These are phyloP conservation scores for Egretta garzetta DNA, from an alignment of 2,113 vertebrate genomes.

Conservation along the genomic window DNA sequence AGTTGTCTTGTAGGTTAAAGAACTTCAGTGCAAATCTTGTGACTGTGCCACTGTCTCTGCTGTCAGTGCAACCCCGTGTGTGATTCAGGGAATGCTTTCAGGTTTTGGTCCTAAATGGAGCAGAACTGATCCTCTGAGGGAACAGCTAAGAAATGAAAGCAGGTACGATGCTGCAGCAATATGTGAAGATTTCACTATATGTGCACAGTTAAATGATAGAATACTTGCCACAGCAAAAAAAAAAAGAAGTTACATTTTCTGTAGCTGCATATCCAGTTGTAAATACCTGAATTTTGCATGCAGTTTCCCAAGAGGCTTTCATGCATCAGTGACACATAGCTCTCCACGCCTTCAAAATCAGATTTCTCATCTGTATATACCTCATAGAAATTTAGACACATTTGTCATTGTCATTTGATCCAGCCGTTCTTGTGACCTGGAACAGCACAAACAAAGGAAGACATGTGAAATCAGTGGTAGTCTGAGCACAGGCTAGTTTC, in stretches of 20 bases:
- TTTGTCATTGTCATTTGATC: background rate
- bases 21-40: background rate
- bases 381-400: background rate
- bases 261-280: background rate
- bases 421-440: background rate
- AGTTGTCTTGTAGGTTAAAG: background rate
- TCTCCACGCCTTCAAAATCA: background rate
- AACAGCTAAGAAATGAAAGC: background rate
- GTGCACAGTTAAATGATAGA: background rate
- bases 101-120: background rate
- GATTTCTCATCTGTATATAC: background rate
- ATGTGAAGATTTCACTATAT: background rate
- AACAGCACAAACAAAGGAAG: background rate
- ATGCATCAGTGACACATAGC: background rate
- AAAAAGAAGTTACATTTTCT: background rate
- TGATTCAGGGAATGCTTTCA: background rate
- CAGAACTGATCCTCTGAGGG: background rate
- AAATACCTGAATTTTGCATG: background rate
- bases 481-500: background rate
- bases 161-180: background rate
- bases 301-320: background rate
- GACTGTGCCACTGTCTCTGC: background rate
- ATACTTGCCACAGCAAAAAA: background rate
- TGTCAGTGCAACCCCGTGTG: accelerated
- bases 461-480: background rate